These are phyloP conservation scores for Prionchulus punctatus DNA, from an alignment of 2,888 invertebrate genomes.

Conservation along the genomic window DNA sequence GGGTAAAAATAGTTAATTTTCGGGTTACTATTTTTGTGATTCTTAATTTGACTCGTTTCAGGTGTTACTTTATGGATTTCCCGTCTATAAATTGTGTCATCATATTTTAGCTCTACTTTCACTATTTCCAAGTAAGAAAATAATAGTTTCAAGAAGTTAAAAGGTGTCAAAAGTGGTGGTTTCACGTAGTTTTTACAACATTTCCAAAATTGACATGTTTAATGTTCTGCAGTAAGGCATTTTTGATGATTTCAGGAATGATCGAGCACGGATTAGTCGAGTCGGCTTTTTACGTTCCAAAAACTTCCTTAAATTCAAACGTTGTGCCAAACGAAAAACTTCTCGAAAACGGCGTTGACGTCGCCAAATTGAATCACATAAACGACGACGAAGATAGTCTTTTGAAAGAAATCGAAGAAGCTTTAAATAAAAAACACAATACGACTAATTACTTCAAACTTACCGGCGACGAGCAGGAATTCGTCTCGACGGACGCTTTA, in stretches of 20 bases:
- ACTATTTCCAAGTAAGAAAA: conserved; percentile 53
- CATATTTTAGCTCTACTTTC: conserved; percentile 72
- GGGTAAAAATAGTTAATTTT: conserved; percentile 25
- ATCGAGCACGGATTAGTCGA: conserved; percentile 25
- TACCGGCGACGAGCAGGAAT: no score
- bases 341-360: not conserved
- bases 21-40: not conserved
- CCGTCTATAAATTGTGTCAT: conserved; percentile 71
- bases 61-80: conserved; percentile 77
- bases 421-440: conserved; percentile 1
- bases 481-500: no score
- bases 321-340: not conserved
- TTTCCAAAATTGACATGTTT: no score
- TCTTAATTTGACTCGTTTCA: conserved; percentile 34
- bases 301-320: not conserved
- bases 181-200: no score
- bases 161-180: no score
- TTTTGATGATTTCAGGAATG: conserved; percentile 16
- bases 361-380: not conserved
- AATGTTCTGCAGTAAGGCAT: no score
- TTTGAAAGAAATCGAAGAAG: conserved; percentile 2
- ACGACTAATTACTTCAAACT: no score
- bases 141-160: no score
- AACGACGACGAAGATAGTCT: not conserved
- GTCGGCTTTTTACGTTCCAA: conserved; percentile 10